A percentile compares a stretch with the other conserved stretches of the same genome.
Conservation (phyloP, 2,888 invertebrate species). For the Belgica antarctica region DNA sequence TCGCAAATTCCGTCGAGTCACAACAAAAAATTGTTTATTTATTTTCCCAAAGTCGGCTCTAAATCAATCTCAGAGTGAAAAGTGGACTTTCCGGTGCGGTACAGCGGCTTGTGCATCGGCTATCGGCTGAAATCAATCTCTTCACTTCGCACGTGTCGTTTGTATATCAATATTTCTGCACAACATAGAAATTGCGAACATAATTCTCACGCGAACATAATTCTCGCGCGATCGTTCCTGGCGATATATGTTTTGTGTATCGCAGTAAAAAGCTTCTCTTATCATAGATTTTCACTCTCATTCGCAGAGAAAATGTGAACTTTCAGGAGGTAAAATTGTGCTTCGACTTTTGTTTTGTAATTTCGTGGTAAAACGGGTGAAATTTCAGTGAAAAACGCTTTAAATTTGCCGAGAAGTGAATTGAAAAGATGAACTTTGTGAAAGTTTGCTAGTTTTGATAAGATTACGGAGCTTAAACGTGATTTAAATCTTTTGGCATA, state of each 20-base stretch:
- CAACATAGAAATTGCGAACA: no score
- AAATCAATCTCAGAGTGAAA: no score
- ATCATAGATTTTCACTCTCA: background rate
- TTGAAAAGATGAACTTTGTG: background rate
- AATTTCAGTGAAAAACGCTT: background rate
- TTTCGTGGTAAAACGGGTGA: background rate
- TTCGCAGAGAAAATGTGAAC: conserved; percentile 2
- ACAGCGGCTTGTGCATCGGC: no score
- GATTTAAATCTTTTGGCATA: background rate
- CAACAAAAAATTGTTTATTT: no score
- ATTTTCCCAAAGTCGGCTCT: no score
- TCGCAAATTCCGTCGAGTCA: no score
- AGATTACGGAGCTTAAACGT: background rate
- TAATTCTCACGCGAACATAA: no score
- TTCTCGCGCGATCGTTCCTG: background rate
- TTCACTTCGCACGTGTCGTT: no score
- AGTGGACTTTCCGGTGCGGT: no score
- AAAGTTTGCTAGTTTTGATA: background rate
- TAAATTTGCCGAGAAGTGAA: background rate
- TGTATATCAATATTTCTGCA: no score
- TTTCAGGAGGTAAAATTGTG: background rate
- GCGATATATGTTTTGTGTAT: background rate
- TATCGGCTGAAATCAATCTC: no score
- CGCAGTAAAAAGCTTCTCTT: conserved; percentile 3
- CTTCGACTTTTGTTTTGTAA: background rate